Evolutionary conservation across 92 coral and sea anemone species (phyloP).

Genomic region (Micromussa lordhowensis): DNA sequence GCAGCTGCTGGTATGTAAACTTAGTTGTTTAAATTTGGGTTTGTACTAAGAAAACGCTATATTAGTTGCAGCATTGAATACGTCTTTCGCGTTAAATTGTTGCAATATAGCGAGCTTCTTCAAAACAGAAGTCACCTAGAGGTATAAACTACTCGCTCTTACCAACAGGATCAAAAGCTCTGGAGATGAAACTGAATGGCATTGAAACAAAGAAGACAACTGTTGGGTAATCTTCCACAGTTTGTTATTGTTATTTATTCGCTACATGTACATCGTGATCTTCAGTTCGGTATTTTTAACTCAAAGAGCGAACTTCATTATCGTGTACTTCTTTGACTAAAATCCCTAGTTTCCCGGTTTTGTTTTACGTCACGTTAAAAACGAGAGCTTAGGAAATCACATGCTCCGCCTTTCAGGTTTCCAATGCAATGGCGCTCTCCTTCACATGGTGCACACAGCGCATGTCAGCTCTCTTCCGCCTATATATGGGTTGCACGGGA

Average conservation of each 20-base stretch:
- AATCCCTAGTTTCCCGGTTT: background rate
- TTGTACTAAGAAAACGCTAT: no score
- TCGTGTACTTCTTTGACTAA: background rate
- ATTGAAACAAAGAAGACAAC: background rate
- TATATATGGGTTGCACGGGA: slow-evolving; percentile 56
- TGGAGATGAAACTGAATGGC: no score
- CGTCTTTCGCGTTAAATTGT: no score
- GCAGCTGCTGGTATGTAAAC: no score
- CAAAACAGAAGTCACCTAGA: no score
- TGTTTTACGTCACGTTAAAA: background rate
- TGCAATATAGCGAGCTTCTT: no score
- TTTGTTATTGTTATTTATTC: no score
- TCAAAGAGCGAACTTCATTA: background rate
- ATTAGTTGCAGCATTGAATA: no score
- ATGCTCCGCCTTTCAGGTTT: background rate
- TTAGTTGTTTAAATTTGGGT: no score
- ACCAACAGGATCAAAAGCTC: no score
- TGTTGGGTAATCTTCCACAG: background rate
- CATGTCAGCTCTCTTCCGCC: slow-evolving; percentile 72
- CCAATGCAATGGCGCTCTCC: background rate
- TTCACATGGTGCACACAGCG: slow-evolving; percentile 78
- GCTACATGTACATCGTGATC: background rate
- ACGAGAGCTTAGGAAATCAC: background rate
- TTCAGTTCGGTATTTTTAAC: background rate
- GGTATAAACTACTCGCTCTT: no score